Evolutionary conservation across 2,888 invertebrate species (phyloP).

Genomic region (Didymodactylos carnosus): DNA sequence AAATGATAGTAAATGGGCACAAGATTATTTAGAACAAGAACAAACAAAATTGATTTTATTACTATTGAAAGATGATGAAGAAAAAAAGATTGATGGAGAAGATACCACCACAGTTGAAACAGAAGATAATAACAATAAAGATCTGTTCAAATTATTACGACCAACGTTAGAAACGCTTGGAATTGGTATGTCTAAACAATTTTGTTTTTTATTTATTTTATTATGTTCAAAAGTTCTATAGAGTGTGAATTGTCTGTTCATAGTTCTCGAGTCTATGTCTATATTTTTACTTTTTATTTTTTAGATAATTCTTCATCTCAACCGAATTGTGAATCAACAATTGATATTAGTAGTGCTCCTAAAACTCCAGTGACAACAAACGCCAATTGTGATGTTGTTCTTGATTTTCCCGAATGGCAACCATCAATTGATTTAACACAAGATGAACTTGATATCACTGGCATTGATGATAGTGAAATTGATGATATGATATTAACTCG

Average conservation of each 20-base stretch:
- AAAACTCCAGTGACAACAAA: neutral
- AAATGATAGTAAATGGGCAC: neutral
- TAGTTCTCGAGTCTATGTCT: too few species aligned
- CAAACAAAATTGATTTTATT: neutral
- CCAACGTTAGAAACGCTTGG: neutral
- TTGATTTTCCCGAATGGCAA: neutral
- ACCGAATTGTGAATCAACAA: too few species aligned
- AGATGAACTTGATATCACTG: conserved; percentile 12
- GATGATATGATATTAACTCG: conserved; percentile 53
- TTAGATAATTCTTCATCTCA: neutral
- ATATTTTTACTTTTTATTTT: too few species aligned
- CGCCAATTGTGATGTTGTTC: neutral
- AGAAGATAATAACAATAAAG: neutral
- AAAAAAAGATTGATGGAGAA: neutral
- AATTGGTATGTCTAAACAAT: neutral
- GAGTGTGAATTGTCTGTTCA: too few species aligned
- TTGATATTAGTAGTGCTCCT: neutral
- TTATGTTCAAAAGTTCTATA: too few species aligned
- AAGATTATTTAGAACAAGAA: neutral
- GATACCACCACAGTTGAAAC: neutral
- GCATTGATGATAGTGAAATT: conserved; percentile 15
- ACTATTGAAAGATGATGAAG: neutral
- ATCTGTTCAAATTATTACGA: neutral
- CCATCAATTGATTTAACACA: neutral
- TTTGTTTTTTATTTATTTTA: neutral